Base-by-base conservation (phyloP, 1,140 invertebrate species). In the Cyclina sinensis region DNA sequence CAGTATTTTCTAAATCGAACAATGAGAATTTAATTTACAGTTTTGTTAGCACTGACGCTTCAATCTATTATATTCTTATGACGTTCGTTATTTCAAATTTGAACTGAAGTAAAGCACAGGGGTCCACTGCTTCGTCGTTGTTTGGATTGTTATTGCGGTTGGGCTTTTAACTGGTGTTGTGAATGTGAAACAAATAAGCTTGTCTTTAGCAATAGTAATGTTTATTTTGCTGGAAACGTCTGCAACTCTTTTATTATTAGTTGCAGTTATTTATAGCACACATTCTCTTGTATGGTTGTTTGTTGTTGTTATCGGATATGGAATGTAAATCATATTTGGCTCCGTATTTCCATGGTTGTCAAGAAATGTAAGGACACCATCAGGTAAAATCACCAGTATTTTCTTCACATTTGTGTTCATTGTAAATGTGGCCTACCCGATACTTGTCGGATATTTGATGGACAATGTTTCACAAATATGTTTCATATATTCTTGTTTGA, bases 271-370 rank as follows among this genome's bases (percentile, higher is more conserved):
- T 5, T 86, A 39, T 43, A 46, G 0, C 16, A 76, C 3, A 30
- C 24, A 54, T 12, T 11, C 5, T 24, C 32, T 76, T 12, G n/a
- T 76, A 0, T 86, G 83, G 83, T 18, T 86, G 1, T 57, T 48
- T 0, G 32, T 86, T 24, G 70, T 27, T 39, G 46, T 76, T 0
- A 43, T 86, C 14, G 83, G 83, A 0, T 74, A 51, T 43, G 83
- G 83, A 54, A 86, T 86, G 83, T 86, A 68, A 5, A 70, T 57
- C 11, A 86, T 86, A 12, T 86, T 86, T 76, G 48, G 62, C 59
- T 86, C 65, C 35, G 32, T 86, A 30, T 76, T 86, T 59, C 54
- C 83, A 24, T 86, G 83, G 83, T 16, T 76, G 12, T 86, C 83
- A 1, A n/a, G 76, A 76, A 74, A 86, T 18, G 27, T 86, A n/a